Conservation (phyloP, 1,140 invertebrate species). For the Philotrypesis tridentata region DNA sequence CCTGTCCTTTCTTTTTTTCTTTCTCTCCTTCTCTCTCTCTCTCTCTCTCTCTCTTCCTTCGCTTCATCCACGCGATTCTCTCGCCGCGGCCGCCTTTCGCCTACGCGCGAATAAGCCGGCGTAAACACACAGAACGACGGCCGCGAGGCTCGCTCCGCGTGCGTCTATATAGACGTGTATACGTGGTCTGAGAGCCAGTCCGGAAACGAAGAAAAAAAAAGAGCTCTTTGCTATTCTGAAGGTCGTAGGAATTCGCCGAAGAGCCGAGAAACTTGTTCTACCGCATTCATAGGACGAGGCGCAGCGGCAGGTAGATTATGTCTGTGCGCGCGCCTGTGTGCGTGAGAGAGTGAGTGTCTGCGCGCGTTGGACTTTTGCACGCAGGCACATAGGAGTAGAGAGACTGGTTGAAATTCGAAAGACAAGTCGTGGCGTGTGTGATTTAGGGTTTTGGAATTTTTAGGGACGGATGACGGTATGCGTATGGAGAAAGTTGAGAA, state of each 20-base stretch:
- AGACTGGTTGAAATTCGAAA: not conserved
- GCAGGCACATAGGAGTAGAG: not conserved
- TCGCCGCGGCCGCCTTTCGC: not conserved
- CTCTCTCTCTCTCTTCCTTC: not conserved
- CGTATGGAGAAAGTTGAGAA: not conserved
- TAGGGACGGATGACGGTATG: not conserved
- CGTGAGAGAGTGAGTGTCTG: not conserved
- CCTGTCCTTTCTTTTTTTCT: not conserved
- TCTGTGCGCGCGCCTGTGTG: not conserved
- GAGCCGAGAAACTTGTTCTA: slow-evolving; percentile 36
- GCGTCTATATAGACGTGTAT: too few relatives aligned
- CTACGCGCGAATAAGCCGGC: not conserved
- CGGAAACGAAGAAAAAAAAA: slow-evolving; percentile 40
- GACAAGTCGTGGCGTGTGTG: not conserved
- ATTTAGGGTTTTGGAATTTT: not conserved
- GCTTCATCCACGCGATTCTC: not conserved
- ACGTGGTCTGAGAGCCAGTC: not conserved
- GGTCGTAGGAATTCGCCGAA: slow-evolving; percentile 44
- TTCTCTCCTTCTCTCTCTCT: slow-evolving; percentile 15
- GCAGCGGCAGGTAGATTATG: not conserved
- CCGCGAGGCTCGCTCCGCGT: not conserved
- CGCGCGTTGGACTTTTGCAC: not conserved
- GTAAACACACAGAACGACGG: not conserved
- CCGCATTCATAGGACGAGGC: slow-evolving; percentile 32
- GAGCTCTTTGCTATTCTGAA: slow-evolving; percentile 43